Conservation (phyloP, 2,113 vertebrate species). For the Sardina pilchardus region DNA sequence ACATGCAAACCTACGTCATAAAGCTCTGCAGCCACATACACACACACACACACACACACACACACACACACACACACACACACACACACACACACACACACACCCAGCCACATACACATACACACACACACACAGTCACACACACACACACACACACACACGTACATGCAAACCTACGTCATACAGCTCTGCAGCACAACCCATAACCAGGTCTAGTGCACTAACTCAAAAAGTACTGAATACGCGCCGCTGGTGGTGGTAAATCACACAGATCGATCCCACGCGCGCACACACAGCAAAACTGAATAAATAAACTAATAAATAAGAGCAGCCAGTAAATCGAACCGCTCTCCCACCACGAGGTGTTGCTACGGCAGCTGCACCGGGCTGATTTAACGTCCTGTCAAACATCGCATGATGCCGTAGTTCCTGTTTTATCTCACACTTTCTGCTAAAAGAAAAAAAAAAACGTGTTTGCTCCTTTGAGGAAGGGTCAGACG, state of each 20-base stretch:
- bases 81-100: background rate
- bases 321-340: slow-evolving; percentile 2
- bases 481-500: background rate
- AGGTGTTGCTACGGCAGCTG: background rate
- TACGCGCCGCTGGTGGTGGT: background rate
- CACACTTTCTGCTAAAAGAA: background rate
- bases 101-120: background rate
- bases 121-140: background rate
- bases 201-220: background rate
- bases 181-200: background rate
- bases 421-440: background rate
- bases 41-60: background rate
- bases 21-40: background rate
- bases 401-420: background rate
- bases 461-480: background rate
- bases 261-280: background rate
- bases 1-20: background rate
- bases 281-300: background rate
- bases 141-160: background rate
- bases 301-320: slow-evolving; percentile 9
- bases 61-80: background rate
- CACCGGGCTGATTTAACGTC: background rate
- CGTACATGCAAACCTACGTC: background rate
- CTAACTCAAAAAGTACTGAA: background rate
- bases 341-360: background rate